phyloP scores from a whole-genome alignment of 1,140 invertebrate species.

The Hetaerina americana region DNA sequence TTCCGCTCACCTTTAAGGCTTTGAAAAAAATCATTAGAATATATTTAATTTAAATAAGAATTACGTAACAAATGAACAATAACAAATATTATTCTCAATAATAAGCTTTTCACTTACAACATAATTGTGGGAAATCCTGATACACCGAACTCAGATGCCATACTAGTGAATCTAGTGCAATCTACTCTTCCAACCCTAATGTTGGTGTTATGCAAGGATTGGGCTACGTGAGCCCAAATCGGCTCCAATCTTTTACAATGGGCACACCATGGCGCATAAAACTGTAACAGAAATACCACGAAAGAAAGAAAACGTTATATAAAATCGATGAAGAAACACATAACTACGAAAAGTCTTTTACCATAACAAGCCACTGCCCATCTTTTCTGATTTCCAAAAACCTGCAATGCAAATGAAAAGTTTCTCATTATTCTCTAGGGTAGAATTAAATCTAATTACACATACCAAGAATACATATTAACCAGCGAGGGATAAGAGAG shows the following conservation, averaged over 20 bases:
- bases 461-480: not conserved
- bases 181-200: slow-evolving; percentile 84
- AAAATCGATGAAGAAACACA: slow-evolving; percentile 28
- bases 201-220: slow-evolving; percentile 65
- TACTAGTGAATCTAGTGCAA: slow-evolving; percentile 74
- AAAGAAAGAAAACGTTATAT: slow-evolving; percentile 5
- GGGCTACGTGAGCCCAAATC: slow-evolving; percentile 82
- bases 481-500: slow-evolving; percentile 9
- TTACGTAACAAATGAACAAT: no score
- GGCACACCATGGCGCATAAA: slow-evolving; percentile 96
- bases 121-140: slow-evolving; percentile 91
- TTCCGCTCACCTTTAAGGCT: slow-evolving; percentile 77
- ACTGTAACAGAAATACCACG: slow-evolving; percentile 64
- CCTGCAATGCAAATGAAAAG: slow-evolving; percentile 29
- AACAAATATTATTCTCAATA: not conserved
- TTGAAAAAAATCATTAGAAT: slow-evolving; percentile 23
- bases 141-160: slow-evolving; percentile 77
- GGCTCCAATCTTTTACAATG: slow-evolving; percentile 87
- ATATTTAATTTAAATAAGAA: no score
- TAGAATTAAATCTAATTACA: not conserved
- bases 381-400: slow-evolving; percentile 69
- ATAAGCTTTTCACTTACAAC: slow-evolving; percentile 57
- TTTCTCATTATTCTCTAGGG: no score
- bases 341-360: slow-evolving; percentile 22
- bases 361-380: slow-evolving; percentile 73